phyloP scores from a whole-genome alignment of 37 sponge, comb jelly and placozoan genomes.

The Ianthella basta region DNA sequence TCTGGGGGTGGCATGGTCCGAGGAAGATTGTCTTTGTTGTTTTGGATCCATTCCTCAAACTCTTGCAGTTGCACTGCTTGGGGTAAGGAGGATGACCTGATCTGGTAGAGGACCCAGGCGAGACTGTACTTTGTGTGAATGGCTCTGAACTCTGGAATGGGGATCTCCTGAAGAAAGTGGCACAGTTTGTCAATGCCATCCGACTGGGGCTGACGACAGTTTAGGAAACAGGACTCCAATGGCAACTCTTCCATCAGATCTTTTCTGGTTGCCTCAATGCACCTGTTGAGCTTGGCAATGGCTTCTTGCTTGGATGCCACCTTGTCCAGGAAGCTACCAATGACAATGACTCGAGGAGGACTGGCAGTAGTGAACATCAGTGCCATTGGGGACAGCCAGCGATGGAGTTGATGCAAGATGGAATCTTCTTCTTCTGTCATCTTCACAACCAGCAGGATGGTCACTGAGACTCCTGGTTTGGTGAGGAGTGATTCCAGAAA shows the following conservation, averaged over 20 bases:
- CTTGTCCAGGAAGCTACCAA: slow-evolving; percentile 1
- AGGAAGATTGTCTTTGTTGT: background rate
- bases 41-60: background rate
- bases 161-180: background rate
- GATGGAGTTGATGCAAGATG: background rate
- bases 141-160: background rate
- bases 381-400: background rate
- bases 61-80: background rate
- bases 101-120: background rate
- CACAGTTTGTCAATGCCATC: background rate
- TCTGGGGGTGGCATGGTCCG: background rate
- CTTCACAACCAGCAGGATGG: slow-evolving; percentile 20
- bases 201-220: slow-evolving; percentile 6
- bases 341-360: background rate
- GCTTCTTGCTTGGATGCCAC: background rate
- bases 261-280: background rate
- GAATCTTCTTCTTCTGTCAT: slow-evolving; percentile 8
- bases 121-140: background rate
- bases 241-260: background rate
- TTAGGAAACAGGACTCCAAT: background rate
- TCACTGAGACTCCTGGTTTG: background rate
- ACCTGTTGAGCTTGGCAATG: background rate
- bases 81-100: background rate
- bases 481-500: background rate
- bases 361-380: background rate